Percentiles rank a stretch among this genome's conserved stretches.
These are phyloP conservation scores for Camelus dromedarius DNA, from an alignment of 2,113 vertebrate genomes.

Conservation along the genomic window DNA sequence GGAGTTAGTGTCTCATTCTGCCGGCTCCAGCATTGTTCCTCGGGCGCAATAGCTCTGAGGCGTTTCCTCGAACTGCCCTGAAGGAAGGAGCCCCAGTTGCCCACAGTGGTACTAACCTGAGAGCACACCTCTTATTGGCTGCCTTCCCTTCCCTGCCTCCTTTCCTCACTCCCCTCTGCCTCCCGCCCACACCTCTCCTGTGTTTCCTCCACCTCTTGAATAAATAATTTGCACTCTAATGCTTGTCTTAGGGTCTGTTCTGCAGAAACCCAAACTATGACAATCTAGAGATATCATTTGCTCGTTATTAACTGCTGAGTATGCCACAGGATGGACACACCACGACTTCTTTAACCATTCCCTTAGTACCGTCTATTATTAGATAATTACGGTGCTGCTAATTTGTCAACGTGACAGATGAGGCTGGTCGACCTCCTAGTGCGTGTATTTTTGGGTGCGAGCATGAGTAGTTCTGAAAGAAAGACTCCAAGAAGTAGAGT, in stretches of 20 bases:
- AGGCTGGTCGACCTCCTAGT: background rate
- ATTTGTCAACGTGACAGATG: background rate
- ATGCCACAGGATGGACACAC: background rate
- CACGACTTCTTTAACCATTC: background rate
- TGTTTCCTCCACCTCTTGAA: background rate
- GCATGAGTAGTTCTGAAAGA: slow-evolving; percentile 20
- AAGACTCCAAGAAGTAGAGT: background rate
- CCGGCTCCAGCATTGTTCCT: background rate
- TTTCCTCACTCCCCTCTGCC: background rate
- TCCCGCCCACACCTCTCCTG: background rate
- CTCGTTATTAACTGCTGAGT: background rate
- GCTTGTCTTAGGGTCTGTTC: slow-evolving; percentile 24
- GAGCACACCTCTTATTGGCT: background rate
- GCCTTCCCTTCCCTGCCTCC: background rate
- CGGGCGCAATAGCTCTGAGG: background rate
- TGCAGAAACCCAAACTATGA: background rate
- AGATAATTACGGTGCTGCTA: background rate
- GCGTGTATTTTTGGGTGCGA: background rate
- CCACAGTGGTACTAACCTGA: background rate
- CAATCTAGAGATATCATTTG: background rate
- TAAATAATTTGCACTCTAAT: slow-evolving; percentile 27
- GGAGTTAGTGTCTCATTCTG: background rate
- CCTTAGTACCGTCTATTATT: background rate
- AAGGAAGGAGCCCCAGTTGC: background rate
- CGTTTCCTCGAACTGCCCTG: background rate